Conservation (phyloP, 2,888 invertebrate species). For the Eristalis pertinax region DNA sequence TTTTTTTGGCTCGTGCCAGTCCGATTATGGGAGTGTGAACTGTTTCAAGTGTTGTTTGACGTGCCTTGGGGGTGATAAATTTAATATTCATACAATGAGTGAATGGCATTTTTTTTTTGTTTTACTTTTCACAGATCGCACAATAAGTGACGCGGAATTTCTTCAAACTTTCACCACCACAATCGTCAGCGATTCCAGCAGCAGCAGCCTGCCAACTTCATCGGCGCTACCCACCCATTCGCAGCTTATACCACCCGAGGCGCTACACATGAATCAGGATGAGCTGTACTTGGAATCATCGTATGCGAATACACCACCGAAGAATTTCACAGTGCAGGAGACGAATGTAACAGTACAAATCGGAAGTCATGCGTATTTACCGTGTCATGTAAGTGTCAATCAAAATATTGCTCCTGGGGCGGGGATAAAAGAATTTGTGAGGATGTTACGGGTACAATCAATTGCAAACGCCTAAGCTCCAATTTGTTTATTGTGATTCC, state of each 20-base stretch:
- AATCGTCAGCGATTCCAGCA: constrained; percentile 54
- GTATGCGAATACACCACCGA: constrained; percentile 70
- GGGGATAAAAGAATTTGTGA: neutral
- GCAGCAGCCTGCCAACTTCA: constrained; percentile 62
- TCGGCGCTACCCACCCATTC: constrained; percentile 63
- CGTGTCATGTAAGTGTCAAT: constrained; percentile 87
- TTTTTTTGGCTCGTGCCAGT: constrained; percentile 9
- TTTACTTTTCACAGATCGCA: constrained; percentile 74
- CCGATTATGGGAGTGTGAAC: neutral
- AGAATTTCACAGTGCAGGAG: constrained; percentile 77
- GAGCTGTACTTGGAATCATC: constrained; percentile 77
- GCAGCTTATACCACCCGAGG: constrained; percentile 75
- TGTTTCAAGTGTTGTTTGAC: neutral
- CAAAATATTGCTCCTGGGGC: neutral
- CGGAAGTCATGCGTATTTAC: constrained; percentile 94
- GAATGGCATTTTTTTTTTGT: neutral
- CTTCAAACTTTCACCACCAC: constrained; percentile 69
- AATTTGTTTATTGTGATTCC: neutral
- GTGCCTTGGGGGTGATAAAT: neutral
- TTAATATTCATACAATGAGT: neutral
- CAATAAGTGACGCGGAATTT: constrained; percentile 76
- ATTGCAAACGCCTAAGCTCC: neutral
- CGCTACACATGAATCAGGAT: constrained; percentile 76
- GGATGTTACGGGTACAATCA: neutral
- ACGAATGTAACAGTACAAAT: constrained; percentile 95